Evolutionary conservation across 1,140 invertebrate genomes (phyloP), one percentile per base, ranked within the genome.

Genomic region (Drosophila kohkoa): DNA sequence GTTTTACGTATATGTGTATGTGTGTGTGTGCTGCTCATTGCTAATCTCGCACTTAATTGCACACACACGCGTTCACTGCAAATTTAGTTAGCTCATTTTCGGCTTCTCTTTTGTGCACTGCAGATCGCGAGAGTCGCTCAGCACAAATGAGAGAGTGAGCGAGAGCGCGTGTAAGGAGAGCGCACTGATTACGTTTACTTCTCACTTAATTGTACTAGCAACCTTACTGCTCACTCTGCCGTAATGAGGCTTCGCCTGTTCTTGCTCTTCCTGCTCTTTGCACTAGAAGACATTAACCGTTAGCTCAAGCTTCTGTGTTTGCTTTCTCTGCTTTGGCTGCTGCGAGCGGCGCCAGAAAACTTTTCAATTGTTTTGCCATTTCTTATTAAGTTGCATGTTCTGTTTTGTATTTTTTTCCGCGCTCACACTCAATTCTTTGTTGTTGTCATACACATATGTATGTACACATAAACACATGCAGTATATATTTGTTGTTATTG

Each of bases 341-440:
- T 68, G 64, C 55, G 65, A 68, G 72, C 52, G 65, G 66, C 58
- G 66, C 51, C 72, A 68, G 41, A 63, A 75, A 68, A 75, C 49
- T 75, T 74, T 74, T 60, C 71, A 68, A 74, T 68, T 68, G 71
- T 68, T 66, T 83, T 69, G 68, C 58, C 66, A 65, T 75, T 76
- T 79, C 80, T 83, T 82, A 79, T 79, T 79, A 83, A 74, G 64
- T 74, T 74, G 57, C 41, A 64, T 63, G 11, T 68, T 68, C 8
- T 35, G 15, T 66, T 45, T 43, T 75, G 58, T 79, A 77, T 55
- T 68, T 69, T 64, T 65, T 55, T 11, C 57, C 57, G 57, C 57
- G 73, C 74, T 25, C 20, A 57, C 54, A 60, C 52, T 67, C 79
- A 72, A 76, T 83, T 67, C 69, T 81, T 82, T 75, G 41, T 63